These are phyloP conservation scores for Nasonovia ribisnigri DNA, from an alignment of 2,888 invertebrate genomes.

Conservation along the genomic window DNA sequence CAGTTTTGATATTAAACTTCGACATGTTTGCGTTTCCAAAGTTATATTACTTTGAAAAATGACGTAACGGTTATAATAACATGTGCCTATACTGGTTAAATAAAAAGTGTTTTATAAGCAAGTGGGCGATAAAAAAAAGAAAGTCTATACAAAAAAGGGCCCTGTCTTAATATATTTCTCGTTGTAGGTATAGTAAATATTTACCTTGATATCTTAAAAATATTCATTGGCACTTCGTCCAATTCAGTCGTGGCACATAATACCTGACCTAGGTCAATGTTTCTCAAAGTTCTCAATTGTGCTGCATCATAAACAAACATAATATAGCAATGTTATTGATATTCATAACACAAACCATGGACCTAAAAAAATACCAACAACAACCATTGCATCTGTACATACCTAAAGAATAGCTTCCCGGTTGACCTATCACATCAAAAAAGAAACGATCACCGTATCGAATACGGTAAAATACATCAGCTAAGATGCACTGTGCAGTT, in stretches of 20 bases:
- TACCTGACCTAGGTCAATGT: constrained; percentile 22
- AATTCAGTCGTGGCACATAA: constrained; percentile 43
- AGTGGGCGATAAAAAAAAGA: no score
- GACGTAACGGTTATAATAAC: no score
- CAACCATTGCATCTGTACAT: not conserved
- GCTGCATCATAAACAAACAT: not conserved
- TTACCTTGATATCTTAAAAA: not conserved
- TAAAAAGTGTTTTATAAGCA: no score
- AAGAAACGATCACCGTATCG: not conserved
- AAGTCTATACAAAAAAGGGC: no score
- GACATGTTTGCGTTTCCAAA: no score
- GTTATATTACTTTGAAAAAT: no score
- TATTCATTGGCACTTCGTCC: not conserved
- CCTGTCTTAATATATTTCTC: not conserved
- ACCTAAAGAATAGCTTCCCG: not conserved
- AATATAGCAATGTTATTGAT: not conserved
- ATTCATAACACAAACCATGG: not conserved
- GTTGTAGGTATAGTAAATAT: not conserved
- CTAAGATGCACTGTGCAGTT: not conserved
- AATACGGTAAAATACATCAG: not conserved
- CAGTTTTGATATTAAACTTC: no score
- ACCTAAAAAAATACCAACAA: not conserved
- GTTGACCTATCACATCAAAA: not conserved
- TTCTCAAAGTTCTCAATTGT: not conserved
- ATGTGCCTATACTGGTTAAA: no score